Base-by-base conservation (phyloP, 2,797 vertebrate species). In the Graptemys geographica region DNA sequence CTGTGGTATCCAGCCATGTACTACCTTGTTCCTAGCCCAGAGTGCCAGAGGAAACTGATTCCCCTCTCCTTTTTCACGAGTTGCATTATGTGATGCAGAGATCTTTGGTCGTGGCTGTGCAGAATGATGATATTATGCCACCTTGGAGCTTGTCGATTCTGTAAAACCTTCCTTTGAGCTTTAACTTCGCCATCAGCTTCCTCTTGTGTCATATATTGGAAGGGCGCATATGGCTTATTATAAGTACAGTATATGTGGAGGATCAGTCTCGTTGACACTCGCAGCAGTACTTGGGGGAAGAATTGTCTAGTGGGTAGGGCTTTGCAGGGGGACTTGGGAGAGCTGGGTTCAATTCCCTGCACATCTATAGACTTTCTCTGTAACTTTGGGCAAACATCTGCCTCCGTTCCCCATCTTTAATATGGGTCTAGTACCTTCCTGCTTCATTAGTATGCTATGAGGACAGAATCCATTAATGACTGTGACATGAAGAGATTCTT, bases 401-500 rank as follows among this genome's bases (percentile, higher is more conserved):
- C 57, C 82, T 57, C 85, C 82, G 56, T 9, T 87, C 27, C 27
- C 84, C 78, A 79, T 33, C 53, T 57, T 12, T 62, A 87, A 18
- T 12, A 62, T 13, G 31, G 74, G 3, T 31, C 19, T 7, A 56
- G 16, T 49, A 23, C 57, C 74, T 69, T 25, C 33, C 53, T 91
- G 47, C 21, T 79, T 84, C n/a, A 23, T 12, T 41, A 21, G 19
- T 86, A 6, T 72, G 47, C 83, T 81, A 31, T 8, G 88, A 33
- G 41, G 4, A 57, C 56, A 62, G 78, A 93, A 87, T 57, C 10
- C 78, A 92, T 72, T 62, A 80, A 28, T 78, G 47, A 74, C n/a
- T 90, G 31, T 86, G 86, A 89, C 78, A 33, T 37, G 11, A 90
- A 87, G 56, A 84, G 28, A 33, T 41, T 51, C 28, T 87, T 87